phyloP scores from a whole-genome alignment of 1,140 invertebrate genomes.

The Neotoxoptera formosana region DNA sequence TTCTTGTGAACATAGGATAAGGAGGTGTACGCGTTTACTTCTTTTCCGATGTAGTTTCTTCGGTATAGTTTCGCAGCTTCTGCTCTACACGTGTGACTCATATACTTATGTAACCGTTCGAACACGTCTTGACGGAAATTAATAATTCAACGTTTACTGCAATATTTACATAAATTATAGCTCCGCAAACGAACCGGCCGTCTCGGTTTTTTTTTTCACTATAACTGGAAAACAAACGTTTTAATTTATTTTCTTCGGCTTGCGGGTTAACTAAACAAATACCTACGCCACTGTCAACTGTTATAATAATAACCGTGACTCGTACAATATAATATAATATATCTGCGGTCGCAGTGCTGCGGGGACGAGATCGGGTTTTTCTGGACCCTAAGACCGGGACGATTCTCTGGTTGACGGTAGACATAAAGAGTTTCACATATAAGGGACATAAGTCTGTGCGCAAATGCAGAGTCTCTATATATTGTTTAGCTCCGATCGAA shows the following conservation, averaged over 20 bases:
- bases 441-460: too few relatives aligned
- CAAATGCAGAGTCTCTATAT: too few relatives aligned
- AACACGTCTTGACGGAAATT: neutral
- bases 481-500: too few relatives aligned
- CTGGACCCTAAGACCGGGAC: neutral
- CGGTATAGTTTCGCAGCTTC: neutral
- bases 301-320: neutral
- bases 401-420: neutral
- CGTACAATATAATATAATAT: too few relatives aligned
- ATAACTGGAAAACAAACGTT: neutral
- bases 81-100: neutral
- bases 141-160: neutral
- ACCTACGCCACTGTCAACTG: neutral
- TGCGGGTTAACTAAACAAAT: neutral
- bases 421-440: too few relatives aligned
- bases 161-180: neutral
- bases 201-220: neutral
- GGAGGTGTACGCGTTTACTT: neutral
- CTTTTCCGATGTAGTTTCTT: too few relatives aligned
- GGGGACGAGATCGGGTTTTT: neutral
- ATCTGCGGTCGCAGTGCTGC: neutral
- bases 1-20: neutral
- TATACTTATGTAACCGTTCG: neutral
- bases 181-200: neutral
- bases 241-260: neutral